Percentiles rank a stretch among this genome's conserved stretches.
phyloP scores from a whole-genome alignment of 2,113 vertebrate genomes.

The Menura novaehollandiae region DNA sequence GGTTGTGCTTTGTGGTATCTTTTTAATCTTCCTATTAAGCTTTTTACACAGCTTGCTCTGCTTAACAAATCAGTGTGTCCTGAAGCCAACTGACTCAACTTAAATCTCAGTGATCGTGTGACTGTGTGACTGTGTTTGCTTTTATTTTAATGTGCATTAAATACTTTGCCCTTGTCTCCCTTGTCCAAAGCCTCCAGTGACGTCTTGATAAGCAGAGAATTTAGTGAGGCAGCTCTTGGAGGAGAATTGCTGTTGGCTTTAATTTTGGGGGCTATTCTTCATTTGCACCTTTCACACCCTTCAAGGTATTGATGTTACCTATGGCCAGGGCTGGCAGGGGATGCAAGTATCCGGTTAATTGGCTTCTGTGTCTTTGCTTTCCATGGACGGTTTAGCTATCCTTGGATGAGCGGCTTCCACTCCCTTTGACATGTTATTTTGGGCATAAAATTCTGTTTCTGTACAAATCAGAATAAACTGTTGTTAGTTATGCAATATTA shows the following conservation, averaged over 20 bases:
- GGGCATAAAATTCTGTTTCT: not conserved
- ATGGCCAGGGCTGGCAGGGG: not conserved
- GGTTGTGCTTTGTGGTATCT: not conserved
- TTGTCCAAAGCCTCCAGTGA: not conserved
- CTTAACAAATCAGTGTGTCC: not conserved
- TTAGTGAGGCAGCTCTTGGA: not conserved
- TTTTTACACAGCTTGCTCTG: not conserved
- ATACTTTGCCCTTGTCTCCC: not conserved
- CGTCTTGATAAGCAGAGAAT: not conserved
- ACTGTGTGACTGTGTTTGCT: not conserved
- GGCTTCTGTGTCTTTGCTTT: not conserved
- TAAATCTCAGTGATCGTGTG: not conserved
- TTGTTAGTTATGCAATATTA: not conserved
- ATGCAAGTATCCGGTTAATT: not conserved
- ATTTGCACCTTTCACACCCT: not conserved
- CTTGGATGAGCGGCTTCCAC: not conserved
- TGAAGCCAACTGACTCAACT: not conserved
- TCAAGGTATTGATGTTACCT: not conserved
- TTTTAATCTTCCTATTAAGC: not conserved
- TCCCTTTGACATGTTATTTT: not conserved
- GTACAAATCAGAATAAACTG: not conserved
- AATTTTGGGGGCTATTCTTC: not conserved
- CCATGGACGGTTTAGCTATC: not conserved
- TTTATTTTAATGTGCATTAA: not conserved
- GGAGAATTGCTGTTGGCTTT: not conserved